Evolutionary conservation across 2,888 invertebrate species (phyloP).

Genomic region (Anoplius nigerrimus): DNA sequence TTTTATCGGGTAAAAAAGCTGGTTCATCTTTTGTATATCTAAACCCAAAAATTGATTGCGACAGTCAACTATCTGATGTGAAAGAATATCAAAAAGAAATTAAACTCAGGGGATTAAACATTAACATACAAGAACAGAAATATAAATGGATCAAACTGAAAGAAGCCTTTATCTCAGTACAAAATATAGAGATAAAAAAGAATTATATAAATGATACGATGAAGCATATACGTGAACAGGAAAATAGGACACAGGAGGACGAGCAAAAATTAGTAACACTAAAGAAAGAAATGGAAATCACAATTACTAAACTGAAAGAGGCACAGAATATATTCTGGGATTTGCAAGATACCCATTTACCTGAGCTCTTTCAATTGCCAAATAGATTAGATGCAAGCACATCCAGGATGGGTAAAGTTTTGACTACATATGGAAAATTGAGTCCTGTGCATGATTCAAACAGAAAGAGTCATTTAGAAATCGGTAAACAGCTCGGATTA

Average conservation of each 20-base stretch:
- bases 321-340: constrained; percentile 81
- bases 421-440: constrained; percentile 53
- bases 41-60: constrained; percentile 82
- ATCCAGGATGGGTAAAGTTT: constrained; percentile 70
- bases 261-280: constrained; percentile 76
- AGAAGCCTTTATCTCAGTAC: not conserved
- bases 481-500: constrained; percentile 77
- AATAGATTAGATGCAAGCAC: constrained; percentile 82
- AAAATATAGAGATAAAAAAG: too few species aligned
- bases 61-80: constrained; percentile 77
- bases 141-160: constrained; percentile 76
- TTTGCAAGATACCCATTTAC: constrained; percentile 81
- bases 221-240: too few species aligned
- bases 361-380: constrained; percentile 81
- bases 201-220: too few species aligned
- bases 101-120: constrained; percentile 76
- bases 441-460: constrained; percentile 9
- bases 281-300: constrained; percentile 77
- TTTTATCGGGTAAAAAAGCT: constrained; percentile 83
- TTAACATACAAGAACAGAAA: constrained; percentile 78
- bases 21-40: constrained; percentile 82
- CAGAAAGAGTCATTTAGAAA: constrained; percentile 76
- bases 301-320: constrained; percentile 81
- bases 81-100: constrained; percentile 78
- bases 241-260: constrained; percentile 66